These are phyloP conservation scores for Amblyopsis hoosieri DNA, from an alignment of 2,797 vertebrate species.

Conservation along the genomic window DNA sequence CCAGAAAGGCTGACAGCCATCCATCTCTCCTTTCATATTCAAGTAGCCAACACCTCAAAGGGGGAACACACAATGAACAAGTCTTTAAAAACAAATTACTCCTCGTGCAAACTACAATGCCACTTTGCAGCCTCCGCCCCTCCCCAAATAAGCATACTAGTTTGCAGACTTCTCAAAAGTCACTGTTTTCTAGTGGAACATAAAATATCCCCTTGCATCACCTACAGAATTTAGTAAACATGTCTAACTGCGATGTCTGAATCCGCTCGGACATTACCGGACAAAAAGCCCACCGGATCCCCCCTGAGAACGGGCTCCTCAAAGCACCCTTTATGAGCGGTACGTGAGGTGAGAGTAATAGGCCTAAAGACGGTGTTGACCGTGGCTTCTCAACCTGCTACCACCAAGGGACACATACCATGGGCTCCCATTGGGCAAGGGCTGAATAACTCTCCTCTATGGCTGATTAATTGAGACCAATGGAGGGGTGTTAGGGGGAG, in stretches of 20 bases:
- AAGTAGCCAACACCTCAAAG: no score
- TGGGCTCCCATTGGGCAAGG: constrained; percentile 63
- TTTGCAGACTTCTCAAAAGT: constrained; percentile 14
- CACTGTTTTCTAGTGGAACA: constrained; percentile 50
- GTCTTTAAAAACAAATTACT: no score
- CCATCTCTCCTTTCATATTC: no score
- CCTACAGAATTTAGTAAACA: constrained; percentile 71
- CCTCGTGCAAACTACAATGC: not conserved
- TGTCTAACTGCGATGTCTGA: constrained; percentile 61
- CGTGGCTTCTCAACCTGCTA: constrained; percentile 74
- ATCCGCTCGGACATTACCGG: constrained; percentile 63
- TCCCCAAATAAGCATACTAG: constrained; percentile 10
- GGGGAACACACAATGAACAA: no score
- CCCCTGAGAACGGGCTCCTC: constrained; percentile 60
- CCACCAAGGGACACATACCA: constrained; percentile 69
- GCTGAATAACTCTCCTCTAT: constrained; percentile 69
- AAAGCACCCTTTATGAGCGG: constrained; percentile 74
- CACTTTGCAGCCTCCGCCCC: not conserved
- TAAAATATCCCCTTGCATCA: constrained; percentile 58
- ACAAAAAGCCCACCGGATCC: constrained; percentile 75
- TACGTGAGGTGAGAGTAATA: constrained; percentile 81
- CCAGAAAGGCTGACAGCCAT: no score
- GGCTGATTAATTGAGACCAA: constrained; percentile 76
- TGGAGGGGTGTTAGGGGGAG: constrained; percentile 60
- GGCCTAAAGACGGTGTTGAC: constrained; percentile 69